Percentiles rank a stretch among this genome's conserved stretches.
phyloP scores from a whole-genome alignment of 2,113 vertebrate species.

The Merops nubicus region DNA sequence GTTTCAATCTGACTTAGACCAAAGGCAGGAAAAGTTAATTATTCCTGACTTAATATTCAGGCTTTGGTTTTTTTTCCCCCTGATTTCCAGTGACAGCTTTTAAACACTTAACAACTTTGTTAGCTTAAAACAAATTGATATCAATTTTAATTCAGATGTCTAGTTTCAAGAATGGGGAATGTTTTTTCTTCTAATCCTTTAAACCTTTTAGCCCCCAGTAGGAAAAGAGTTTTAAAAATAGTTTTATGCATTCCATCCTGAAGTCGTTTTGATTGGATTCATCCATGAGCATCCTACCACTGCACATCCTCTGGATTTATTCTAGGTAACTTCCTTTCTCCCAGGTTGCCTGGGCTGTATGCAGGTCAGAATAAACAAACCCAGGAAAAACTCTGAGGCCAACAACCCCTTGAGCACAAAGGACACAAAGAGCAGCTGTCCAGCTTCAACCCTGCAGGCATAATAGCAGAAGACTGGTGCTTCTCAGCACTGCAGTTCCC shows the following conservation, averaged over 20 bases:
- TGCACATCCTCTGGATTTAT: not conserved
- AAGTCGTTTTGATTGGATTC: not conserved
- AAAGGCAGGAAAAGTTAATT: not conserved
- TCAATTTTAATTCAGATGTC: not conserved
- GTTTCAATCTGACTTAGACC: not conserved
- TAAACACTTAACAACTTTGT: not conserved
- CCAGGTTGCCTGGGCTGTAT: not conserved
- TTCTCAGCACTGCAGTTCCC: not conserved
- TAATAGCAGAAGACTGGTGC: slow-evolving; percentile 3
- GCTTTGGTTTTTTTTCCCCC: not conserved
- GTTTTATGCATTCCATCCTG: not conserved
- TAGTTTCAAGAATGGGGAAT: not conserved
- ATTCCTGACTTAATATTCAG: not conserved
- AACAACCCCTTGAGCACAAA: slow-evolving; percentile 13
- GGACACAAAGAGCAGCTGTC: slow-evolving; percentile 33
- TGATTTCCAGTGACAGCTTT: not conserved
- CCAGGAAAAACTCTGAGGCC: not conserved
- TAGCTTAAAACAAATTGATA: not conserved
- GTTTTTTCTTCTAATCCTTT: not conserved
- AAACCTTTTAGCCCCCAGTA: not conserved
- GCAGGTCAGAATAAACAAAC: slow-evolving; percentile 22
- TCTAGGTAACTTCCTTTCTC: not conserved
- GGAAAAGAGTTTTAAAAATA: not conserved
- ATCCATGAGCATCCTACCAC: not conserved
- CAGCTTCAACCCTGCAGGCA: not conserved